A percentile compares a stretch with the other conserved stretches of the same genome.
Evolutionary conservation across 2,113 vertebrate genomes (phyloP).

Genomic region (Brachypodius melanocephalos): DNA sequence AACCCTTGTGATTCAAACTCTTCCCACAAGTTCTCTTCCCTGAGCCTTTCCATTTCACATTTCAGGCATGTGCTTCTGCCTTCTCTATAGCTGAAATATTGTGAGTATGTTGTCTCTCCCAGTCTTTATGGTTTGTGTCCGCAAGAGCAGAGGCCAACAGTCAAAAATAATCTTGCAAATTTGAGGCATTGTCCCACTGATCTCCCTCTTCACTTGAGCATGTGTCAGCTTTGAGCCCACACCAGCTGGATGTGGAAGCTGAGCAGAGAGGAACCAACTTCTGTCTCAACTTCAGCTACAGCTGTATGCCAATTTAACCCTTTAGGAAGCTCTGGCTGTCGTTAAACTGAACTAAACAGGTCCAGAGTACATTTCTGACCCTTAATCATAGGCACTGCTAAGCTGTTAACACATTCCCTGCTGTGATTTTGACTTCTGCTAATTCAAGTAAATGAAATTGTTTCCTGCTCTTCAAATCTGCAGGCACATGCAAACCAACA

Average conservation of each 20-base stretch:
- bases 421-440: background rate
- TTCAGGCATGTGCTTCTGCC: background rate
- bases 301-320: background rate
- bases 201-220: background rate
- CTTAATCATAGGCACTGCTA: fast-evolving
- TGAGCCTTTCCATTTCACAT: background rate
- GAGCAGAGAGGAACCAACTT: background rate
- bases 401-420: background rate
- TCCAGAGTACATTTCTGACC: background rate
- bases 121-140: background rate
- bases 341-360: background rate
- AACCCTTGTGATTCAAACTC: fast-evolving
- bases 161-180: background rate
- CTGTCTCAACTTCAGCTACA: background rate
- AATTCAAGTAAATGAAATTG: background rate
- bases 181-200: background rate
- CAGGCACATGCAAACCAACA: background rate
- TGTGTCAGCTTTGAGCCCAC: background rate
- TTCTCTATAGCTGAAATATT: background rate
- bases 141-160: background rate
- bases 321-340: background rate
- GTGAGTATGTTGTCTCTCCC: background rate
- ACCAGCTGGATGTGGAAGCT: background rate
- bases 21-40: background rate
- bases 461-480: background rate